Percentiles rank a stretch among this genome's conserved stretches.
phyloP scores from a whole-genome alignment of 2,113 vertebrate genomes.

The Chrysochloris asiatica region DNA sequence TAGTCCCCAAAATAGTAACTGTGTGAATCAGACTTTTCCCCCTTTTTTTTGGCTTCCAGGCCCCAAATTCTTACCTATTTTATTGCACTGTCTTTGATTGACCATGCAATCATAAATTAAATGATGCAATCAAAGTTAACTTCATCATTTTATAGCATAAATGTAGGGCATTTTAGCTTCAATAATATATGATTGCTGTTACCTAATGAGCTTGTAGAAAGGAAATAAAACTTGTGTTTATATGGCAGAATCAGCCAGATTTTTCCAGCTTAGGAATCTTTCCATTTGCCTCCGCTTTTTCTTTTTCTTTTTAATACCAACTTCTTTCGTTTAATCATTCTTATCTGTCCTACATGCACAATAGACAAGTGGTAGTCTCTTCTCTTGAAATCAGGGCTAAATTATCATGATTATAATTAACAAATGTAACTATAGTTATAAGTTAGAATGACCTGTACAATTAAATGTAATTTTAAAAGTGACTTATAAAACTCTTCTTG shows the following conservation, averaged over 20 bases:
- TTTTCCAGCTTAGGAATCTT: not conserved
- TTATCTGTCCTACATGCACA: constrained; percentile 56
- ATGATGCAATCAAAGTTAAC: too few relatives aligned
- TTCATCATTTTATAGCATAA: constrained; percentile 27
- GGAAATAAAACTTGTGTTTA: not conserved
- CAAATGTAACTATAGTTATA: not conserved
- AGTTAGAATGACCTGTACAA: not conserved
- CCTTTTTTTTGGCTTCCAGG: too few relatives aligned
- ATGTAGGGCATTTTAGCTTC: constrained; percentile 55
- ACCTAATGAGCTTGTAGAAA: not conserved
- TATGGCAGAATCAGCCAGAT: not conserved
- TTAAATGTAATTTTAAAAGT: not conserved
- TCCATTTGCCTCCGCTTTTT: not conserved
- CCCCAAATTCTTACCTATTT: too few relatives aligned
- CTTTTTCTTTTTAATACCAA: constrained; percentile 50
- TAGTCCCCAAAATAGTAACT: too few relatives aligned
- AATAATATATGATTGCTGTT: not conserved
- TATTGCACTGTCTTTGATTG: too few relatives aligned
- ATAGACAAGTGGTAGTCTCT: constrained; percentile 57
- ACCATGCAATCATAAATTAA: too few relatives aligned
- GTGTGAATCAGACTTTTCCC: too few relatives aligned
- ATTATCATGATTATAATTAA: constrained; percentile 66
- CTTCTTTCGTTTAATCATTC: constrained; percentile 30
- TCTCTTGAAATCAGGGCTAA: constrained; percentile 47
- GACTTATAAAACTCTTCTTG: not conserved